Evolutionary conservation across 2,113 vertebrate species (phyloP).

Genomic region (Pandion haliaetus): DNA sequence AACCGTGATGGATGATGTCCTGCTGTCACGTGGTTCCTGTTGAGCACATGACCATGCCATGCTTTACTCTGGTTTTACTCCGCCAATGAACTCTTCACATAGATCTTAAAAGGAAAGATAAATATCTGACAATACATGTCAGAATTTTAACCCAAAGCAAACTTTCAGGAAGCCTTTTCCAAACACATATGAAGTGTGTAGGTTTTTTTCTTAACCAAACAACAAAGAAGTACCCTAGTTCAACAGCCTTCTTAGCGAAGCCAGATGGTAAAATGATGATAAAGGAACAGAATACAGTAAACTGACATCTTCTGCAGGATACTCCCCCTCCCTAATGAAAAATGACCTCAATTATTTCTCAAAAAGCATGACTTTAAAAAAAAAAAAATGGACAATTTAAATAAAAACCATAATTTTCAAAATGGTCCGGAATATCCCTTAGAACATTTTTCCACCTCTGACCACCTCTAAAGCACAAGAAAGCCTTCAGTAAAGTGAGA

Average conservation of each 20-base stretch:
- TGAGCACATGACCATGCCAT: not conserved
- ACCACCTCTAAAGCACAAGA: not conserved
- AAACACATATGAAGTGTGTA: not conserved
- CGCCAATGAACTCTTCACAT: not conserved
- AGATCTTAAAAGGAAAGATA: not conserved
- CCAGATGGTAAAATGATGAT: not conserved
- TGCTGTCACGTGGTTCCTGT: not conserved
- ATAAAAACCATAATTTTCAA: not conserved
- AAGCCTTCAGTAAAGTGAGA: not conserved
- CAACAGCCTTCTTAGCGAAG: not conserved
- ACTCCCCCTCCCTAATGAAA: not conserved
- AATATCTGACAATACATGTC: not conserved
- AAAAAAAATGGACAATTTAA: not conserved
- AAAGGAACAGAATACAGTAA: not conserved
- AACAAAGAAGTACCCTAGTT: not conserved
- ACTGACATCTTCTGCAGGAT: not conserved
- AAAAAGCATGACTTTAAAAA: not conserved
- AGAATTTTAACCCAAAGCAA: not conserved
- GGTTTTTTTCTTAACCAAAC: not conserved
- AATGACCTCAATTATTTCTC: not conserved
- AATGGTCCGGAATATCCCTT: not conserved
- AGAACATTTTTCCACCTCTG: not conserved
- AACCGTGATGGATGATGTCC: not conserved
- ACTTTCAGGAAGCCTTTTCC: not conserved
- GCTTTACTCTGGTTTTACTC: not conserved